Evolutionary conservation across 2,888 invertebrate species (phyloP).

Genomic region (Punctoribates punctum): DNA sequence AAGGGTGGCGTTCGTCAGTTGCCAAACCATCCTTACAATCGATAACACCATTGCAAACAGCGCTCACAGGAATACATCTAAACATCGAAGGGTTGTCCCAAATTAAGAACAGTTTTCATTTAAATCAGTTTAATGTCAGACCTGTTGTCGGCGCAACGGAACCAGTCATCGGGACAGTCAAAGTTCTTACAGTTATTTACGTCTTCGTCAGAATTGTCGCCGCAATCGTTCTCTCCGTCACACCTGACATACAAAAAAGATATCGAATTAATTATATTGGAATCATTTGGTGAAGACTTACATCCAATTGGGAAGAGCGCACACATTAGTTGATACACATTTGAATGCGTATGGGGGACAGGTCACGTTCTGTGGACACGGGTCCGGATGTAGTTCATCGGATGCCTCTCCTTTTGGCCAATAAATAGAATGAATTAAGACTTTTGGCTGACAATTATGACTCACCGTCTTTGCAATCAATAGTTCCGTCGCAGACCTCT

Average conservation of each 20-base stretch:
- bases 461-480: constrained; percentile 37
- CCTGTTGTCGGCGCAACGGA: constrained; percentile 39
- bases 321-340: constrained; percentile 40
- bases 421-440: background rate
- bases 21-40: constrained; percentile 40
- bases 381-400: constrained; percentile 39
- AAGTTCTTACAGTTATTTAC: constrained; percentile 37
- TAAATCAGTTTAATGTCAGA: background rate
- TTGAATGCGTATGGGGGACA: constrained; percentile 41
- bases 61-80: constrained; percentile 38
- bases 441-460: too few species aligned
- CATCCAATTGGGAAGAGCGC: constrained; percentile 43
- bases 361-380: constrained; percentile 39
- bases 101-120: background rate
- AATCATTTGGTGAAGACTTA: background rate
- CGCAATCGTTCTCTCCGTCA: constrained; percentile 39
- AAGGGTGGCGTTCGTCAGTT: constrained; percentile 39
- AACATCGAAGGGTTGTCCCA: background rate
- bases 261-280: background rate
- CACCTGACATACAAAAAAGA: background rate
- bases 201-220: constrained; percentile 38
- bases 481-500: constrained; percentile 40
- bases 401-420: constrained; percentile 26
- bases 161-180: constrained; percentile 42
- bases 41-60: constrained; percentile 39